Evolutionary conservation across 2,113 vertebrate species (phyloP).

Genomic region (Plecturocebus donacophilus): DNA sequence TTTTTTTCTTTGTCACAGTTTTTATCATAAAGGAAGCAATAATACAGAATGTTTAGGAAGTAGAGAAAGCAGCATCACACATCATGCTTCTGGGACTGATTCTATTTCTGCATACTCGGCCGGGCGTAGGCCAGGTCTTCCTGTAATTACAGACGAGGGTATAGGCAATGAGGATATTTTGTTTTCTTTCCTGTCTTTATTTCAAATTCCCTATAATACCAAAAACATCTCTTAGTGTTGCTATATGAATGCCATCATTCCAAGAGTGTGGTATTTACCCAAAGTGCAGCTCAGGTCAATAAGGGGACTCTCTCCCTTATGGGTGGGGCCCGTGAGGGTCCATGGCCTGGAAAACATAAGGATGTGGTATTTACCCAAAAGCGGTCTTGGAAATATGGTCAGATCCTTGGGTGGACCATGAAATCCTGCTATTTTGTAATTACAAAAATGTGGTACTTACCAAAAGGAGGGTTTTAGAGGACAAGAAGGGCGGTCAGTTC

Average conservation of each 20-base stretch:
- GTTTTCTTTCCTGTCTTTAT: background rate
- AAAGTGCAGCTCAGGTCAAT: background rate
- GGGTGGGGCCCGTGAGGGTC: background rate
- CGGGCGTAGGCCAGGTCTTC: rapidly evolving
- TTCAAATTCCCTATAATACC: background rate
- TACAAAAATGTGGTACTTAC: background rate
- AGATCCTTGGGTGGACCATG: background rate
- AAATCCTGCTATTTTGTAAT: background rate
- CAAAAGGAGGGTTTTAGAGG: background rate
- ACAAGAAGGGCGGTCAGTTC: background rate
- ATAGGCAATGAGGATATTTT: background rate
- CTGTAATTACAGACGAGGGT: background rate
- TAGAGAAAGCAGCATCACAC: background rate
- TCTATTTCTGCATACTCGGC: background rate
- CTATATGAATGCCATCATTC: background rate
- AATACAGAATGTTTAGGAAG: background rate
- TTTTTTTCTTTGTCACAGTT: background rate
- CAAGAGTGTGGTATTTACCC: background rate
- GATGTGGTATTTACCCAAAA: background rate
- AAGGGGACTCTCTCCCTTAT: no score
- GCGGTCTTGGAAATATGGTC: background rate
- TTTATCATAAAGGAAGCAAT: background rate
- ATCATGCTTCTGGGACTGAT: rapidly evolving
- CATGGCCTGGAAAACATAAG: background rate
- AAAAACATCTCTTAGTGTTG: background rate